Evolutionary conservation across 2,888 invertebrate species (phyloP).

Genomic region (Seira ritae): DNA sequence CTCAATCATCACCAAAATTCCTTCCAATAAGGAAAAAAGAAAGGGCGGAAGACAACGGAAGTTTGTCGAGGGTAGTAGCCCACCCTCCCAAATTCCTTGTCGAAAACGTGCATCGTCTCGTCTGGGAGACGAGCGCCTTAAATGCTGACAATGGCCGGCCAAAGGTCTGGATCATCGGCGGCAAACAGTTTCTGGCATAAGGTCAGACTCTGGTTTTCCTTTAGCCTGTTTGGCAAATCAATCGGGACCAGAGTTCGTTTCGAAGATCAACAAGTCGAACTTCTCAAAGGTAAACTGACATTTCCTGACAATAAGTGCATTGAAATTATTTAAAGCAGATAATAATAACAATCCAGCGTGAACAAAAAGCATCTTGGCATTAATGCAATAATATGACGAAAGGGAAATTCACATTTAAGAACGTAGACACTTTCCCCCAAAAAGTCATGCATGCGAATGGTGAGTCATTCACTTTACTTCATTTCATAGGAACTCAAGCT

Average conservation of each 20-base stretch:
- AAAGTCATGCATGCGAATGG: too few relatives aligned
- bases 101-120: not conserved
- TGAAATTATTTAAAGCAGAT: not conserved
- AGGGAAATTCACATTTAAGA: too few relatives aligned
- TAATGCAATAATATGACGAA: too few relatives aligned
- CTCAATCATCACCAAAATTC: too few relatives aligned
- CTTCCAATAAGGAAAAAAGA: constrained; percentile 8
- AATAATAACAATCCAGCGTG: too few relatives aligned
- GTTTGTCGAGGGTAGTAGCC: constrained; percentile 39
- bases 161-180: constrained; percentile 44
- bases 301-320: not conserved
- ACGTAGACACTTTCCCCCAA: too few relatives aligned
- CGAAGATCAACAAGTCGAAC: constrained; percentile 72
- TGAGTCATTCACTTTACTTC: too few relatives aligned
- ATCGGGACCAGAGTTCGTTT: constrained; percentile 63
- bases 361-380: too few relatives aligned
- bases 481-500: too few relatives aligned
- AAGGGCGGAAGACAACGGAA: constrained; percentile 31
- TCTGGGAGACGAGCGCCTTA: not conserved
- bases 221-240: constrained; percentile 57
- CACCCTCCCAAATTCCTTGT: constrained; percentile 47
- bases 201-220: constrained; percentile 61
- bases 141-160: constrained; percentile 60
- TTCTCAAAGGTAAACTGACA: constrained; percentile 71
- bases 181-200: constrained; percentile 64